phyloP scores from a whole-genome alignment of 1,140 invertebrate species.

The Zaprionus gabonicus region DNA sequence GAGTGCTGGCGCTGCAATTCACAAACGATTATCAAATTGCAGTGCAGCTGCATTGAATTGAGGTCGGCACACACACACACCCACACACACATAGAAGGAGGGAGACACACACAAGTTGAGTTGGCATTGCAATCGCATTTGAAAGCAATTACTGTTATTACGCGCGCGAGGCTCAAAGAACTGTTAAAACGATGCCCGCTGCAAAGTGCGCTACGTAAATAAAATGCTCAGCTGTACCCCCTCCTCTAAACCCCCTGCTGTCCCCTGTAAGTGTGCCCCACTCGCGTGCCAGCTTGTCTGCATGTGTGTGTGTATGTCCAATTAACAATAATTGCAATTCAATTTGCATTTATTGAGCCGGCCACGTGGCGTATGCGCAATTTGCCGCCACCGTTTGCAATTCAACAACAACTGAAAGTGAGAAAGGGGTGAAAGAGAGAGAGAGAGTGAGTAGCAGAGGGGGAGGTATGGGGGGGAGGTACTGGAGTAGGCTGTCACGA shows the following conservation, averaged over 20 bases:
- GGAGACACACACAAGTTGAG: not conserved
- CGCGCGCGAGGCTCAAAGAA: slow-evolving; percentile 25
- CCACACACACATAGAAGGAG: not conserved
- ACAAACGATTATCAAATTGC: slow-evolving; percentile 44
- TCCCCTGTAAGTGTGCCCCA: not conserved
- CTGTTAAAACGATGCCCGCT: slow-evolving; percentile 29
- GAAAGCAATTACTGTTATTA: slow-evolving; percentile 46
- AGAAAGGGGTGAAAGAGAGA: not conserved
- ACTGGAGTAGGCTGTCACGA: not conserved
- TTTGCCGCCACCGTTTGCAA: slow-evolving; percentile 10
- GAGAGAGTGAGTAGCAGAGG: not conserved
- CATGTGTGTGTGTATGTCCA: slow-evolving; percentile 11
- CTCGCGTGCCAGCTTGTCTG: not conserved
- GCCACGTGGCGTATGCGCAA: slow-evolving; percentile 49
- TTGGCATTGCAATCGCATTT: slow-evolving; percentile 23
- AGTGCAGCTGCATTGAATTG: slow-evolving; percentile 30
- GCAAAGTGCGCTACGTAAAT: slow-evolving; percentile 37
- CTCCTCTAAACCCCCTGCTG: not conserved
- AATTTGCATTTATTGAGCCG: slow-evolving; percentile 50
- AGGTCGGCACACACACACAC: slow-evolving; percentile 19
- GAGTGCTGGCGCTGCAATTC: slow-evolving; percentile 33
- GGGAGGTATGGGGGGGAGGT: not conserved
- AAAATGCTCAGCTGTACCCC: not conserved
- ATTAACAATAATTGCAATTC: slow-evolving; percentile 59
- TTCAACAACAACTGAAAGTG: not conserved